Percentiles rank a stretch among this genome's conserved stretches.
Evolutionary conservation across 2,113 vertebrate species (phyloP).

Genomic region (Corythornis madagascariensis): DNA sequence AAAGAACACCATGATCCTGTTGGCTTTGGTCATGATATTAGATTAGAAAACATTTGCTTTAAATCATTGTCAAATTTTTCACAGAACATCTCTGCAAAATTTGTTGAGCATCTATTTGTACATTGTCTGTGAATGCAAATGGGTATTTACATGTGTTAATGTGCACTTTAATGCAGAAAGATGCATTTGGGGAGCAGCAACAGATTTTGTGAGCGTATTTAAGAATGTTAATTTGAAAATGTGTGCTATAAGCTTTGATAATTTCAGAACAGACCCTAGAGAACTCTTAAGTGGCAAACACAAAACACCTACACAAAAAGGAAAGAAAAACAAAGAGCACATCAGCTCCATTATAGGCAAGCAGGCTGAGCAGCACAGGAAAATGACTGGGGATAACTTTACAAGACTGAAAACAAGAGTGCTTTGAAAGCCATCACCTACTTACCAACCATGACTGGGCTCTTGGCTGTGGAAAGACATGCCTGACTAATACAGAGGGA

Average conservation of each 20-base stretch:
- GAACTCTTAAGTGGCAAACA: constrained; percentile 30
- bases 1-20: neutral
- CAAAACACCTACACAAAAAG: constrained; percentile 22
- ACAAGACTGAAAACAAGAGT: neutral
- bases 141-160: constrained; percentile 13
- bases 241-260: constrained; percentile 42
- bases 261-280: constrained; percentile 38
- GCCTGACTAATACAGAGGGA: neutral
- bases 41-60: neutral
- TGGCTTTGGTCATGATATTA: neutral
- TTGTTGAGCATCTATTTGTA: constrained; percentile 20
- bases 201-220: constrained; percentile 58
- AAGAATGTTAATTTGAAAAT: constrained; percentile 62
- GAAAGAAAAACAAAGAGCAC: constrained; percentile 23
- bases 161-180: neutral
- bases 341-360: neutral
- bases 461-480: neutral
- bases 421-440: neutral
- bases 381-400: neutral
- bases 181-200: constrained; percentile 38
- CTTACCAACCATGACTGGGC: neutral
- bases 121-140: constrained; percentile 24
- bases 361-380: neutral
- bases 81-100: neutral
- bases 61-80: neutral